A percentile compares a stretch with the other conserved stretches of the same genome.
phyloP scores from a whole-genome alignment of 2,113 vertebrate species.

The Solea solea region DNA sequence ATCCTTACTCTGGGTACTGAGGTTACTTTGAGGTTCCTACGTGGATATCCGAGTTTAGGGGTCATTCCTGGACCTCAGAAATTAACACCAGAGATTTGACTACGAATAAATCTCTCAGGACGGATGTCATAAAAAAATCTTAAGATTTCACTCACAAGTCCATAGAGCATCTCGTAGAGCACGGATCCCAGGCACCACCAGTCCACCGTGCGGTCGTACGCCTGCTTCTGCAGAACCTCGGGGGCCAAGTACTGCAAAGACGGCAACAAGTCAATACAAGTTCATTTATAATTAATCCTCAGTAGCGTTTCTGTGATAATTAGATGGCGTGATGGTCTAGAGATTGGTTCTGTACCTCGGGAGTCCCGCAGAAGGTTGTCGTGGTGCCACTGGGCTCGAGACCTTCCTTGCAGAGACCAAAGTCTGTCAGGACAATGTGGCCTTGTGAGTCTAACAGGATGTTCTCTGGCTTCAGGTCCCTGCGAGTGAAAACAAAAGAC shows the following conservation, averaged over 20 bases:
- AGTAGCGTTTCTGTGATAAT: neutral
- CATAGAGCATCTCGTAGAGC: conserved; percentile 88
- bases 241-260: conserved; percentile 82
- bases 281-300: neutral
- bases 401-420: conserved; percentile 85
- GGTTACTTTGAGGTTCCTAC: too few species aligned
- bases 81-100: too few species aligned
- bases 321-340: neutral
- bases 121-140: neutral
- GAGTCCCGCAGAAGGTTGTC: conserved; percentile 84
- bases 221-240: conserved; percentile 86
- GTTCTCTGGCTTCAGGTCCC: conserved; percentile 87
- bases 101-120: neutral
- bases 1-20: too few species aligned
- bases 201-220: conserved; percentile 85
- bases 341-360: conserved; percentile 73
- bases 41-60: too few species aligned
- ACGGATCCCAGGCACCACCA: conserved; percentile 88
- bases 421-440: conserved; percentile 86
- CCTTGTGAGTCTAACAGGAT: conserved; percentile 84
- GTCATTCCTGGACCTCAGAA: too few species aligned
- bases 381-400: conserved; percentile 79
- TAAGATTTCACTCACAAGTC: conserved; percentile 75
- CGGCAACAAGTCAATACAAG: neutral
- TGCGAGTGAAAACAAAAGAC: conserved; percentile 33